Percentiles rank a stretch among this genome's conserved stretches.
Conservation (phyloP, 2,113 vertebrate genomes). For the Seriola dumerili region DNA sequence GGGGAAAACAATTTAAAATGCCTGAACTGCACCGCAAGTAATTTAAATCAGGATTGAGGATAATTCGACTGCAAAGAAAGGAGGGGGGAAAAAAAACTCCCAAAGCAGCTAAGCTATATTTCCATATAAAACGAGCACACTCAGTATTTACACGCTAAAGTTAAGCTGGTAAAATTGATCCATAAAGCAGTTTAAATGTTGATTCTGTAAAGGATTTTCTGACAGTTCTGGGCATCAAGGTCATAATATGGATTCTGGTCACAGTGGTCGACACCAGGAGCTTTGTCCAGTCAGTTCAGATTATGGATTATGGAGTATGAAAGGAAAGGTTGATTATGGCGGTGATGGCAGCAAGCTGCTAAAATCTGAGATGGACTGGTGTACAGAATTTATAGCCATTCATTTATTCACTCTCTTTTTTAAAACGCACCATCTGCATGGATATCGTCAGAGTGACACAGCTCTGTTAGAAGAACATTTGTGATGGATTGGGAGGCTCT, state of each 20-base stretch:
- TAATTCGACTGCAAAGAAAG: slow-evolving; percentile 39
- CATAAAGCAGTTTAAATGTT: slow-evolving; percentile 58
- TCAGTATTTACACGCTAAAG: slow-evolving; percentile 7
- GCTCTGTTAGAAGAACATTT: neutral
- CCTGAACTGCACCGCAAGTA: slow-evolving; percentile 6
- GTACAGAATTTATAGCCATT: neutral
- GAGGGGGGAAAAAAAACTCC: neutral
- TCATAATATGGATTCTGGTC: neutral
- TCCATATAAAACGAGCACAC: slow-evolving; percentile 1
- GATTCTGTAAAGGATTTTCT: slow-evolving; percentile 54
- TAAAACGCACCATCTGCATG: neutral
- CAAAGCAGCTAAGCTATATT: neutral
- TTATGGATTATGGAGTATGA: slow-evolving; percentile 48
- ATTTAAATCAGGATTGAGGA: slow-evolving; percentile 48
- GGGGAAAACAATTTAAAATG: slow-evolving; percentile 38
- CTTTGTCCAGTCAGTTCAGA: slow-evolving; percentile 30
- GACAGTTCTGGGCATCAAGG: slow-evolving; percentile 24
- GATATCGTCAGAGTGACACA: neutral
- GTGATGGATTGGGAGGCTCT: neutral
- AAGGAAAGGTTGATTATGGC: slow-evolving; percentile 15
- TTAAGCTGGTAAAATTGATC: slow-evolving; percentile 56
- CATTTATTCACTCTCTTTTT: neutral
- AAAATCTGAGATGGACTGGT: neutral
- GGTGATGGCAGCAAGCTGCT: slow-evolving; percentile 6
- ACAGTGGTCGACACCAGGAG: neutral